Conservation (phyloP, 30 jellyfish, hydroid and myxozoan genomes). For the Cassiopea andromeda region DNA sequence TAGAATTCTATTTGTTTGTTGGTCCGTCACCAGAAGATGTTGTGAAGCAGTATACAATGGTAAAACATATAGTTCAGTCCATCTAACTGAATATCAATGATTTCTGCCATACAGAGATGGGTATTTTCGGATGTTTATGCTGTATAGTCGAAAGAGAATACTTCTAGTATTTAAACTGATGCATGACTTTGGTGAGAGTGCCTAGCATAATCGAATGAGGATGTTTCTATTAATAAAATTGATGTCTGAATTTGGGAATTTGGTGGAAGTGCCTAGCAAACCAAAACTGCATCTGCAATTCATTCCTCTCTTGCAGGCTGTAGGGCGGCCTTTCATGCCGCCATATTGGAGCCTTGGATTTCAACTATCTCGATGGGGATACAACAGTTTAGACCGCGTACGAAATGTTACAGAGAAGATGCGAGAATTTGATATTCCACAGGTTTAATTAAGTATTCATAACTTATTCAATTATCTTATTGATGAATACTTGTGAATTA, state of each 20-base stretch:
- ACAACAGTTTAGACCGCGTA: slow-evolving; percentile 90
- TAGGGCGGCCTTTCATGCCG: slow-evolving; percentile 97
- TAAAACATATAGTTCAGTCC: neutral
- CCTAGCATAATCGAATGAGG: too few species aligned
- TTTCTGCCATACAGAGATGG: too few species aligned
- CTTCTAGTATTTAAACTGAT: too few species aligned
- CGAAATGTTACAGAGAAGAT: slow-evolving; percentile 80
- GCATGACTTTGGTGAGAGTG: too few species aligned
- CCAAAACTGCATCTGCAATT: neutral
- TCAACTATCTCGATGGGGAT: slow-evolving; percentile 98
- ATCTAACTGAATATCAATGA: too few species aligned
- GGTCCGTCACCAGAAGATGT: slow-evolving; percentile 99
- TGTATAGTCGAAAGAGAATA: too few species aligned
- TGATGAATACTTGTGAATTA: too few species aligned
- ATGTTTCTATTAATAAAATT: too few species aligned
- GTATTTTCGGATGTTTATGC: too few species aligned
- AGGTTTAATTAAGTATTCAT: slow-evolving; percentile 46
- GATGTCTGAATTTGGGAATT: too few species aligned
- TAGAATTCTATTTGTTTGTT: slow-evolving; percentile 85
- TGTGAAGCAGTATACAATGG: slow-evolving; percentile 91
- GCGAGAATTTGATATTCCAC: slow-evolving; percentile 88
- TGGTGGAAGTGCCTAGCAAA: too few species aligned
- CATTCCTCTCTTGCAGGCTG: slow-evolving; percentile 59
- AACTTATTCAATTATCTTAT: neutral
- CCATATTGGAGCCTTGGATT: slow-evolving; percentile 99